Percentiles rank a stretch among this genome's conserved stretches.
These are phyloP conservation scores for Puma concolor DNA, from an alignment of 2,113 vertebrate species.

Conservation along the genomic window DNA sequence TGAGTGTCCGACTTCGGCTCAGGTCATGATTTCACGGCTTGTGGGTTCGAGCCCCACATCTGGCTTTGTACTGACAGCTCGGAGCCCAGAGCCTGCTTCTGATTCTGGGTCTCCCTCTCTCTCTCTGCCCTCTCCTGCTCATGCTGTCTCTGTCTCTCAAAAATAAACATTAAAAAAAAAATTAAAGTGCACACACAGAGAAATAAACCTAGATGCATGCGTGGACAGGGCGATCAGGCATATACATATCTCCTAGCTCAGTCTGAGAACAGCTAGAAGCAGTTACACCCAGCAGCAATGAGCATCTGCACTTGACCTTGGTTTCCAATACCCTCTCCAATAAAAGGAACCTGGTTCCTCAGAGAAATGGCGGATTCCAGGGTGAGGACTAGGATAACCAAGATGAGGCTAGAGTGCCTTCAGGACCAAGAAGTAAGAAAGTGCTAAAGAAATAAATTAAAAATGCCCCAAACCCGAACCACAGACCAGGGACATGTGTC, in stretches of 20 bases:
- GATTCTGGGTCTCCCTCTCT: no score
- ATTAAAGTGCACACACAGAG: not conserved
- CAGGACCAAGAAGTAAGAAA: not conserved
- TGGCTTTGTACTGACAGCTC: no score
- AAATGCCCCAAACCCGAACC: not conserved
- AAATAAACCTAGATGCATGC: not conserved
- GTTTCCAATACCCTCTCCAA: not conserved
- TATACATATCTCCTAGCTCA: not conserved
- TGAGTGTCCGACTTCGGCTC: no score
- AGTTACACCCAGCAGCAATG: not conserved
- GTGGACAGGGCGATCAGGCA: rapidly evolving
- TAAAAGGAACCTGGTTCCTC: not conserved
- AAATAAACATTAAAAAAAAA: no score
- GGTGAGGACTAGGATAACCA: not conserved
- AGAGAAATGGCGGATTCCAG: not conserved
- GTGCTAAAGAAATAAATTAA: not conserved
- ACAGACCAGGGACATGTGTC: not conserved
- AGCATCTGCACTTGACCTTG: no score
- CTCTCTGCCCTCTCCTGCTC: no score
- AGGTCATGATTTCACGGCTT: no score
- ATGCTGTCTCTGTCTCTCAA: no score
- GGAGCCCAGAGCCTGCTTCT: no score
- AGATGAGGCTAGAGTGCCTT: not conserved
- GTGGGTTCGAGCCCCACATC: no score
- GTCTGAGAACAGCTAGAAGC: not conserved